phyloP scores from a whole-genome alignment of 2,888 invertebrate genomes.

The Callimorpha dominula region DNA sequence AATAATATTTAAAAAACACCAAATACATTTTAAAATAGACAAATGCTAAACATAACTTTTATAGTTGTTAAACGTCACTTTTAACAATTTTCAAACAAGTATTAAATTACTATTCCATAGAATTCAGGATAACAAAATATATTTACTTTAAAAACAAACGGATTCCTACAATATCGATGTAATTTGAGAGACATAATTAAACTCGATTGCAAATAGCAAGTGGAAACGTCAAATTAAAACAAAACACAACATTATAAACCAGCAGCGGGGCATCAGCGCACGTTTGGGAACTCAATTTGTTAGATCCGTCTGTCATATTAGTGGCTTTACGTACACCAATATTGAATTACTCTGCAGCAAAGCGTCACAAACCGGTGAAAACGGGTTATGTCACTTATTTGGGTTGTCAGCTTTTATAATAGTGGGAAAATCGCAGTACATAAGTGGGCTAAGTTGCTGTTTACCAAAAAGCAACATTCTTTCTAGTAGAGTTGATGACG shows the following conservation, averaged over 20 bases:
- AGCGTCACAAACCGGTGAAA: conserved; percentile 26
- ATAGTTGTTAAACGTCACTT: too few species aligned
- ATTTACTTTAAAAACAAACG: too few species aligned
- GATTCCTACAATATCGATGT: background rate
- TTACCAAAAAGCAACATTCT: too few species aligned
- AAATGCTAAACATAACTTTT: too few species aligned
- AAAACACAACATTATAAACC: conserved; percentile 22
- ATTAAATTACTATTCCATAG: too few species aligned
- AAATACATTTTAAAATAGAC: too few species aligned
- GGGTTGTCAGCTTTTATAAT: conserved; percentile 1
- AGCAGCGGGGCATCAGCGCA: conserved; percentile 37
- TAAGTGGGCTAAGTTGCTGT: background rate
- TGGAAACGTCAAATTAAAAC: conserved; percentile 16
- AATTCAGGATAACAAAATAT: too few species aligned
- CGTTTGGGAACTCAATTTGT: conserved; percentile 48
- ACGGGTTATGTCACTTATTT: conserved; percentile 28
- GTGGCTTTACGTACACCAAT: conserved; percentile 37
- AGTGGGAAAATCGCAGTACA: background rate
- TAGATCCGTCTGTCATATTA: conserved; percentile 46
- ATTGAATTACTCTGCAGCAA: conserved; percentile 42
- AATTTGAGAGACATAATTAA: background rate
- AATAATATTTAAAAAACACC: too few species aligned
- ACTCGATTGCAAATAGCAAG: background rate
- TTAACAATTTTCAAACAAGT: too few species aligned
- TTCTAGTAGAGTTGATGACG: too few species aligned